These are phyloP conservation scores for Rhabdomys pumilio DNA, from an alignment of 2,797 vertebrate genomes.

Conservation along the genomic window DNA sequence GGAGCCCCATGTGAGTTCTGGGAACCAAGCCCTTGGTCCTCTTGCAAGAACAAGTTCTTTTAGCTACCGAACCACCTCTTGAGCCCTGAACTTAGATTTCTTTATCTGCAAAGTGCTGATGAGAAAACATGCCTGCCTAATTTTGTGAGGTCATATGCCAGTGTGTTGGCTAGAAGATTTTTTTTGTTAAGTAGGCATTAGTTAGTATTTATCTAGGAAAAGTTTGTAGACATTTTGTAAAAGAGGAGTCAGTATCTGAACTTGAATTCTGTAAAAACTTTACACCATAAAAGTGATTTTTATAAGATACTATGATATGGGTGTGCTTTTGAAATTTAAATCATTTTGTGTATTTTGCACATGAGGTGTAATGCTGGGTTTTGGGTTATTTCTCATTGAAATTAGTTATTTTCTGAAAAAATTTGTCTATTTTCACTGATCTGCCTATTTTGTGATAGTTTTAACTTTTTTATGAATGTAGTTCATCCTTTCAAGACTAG, in stretches of 20 bases:
- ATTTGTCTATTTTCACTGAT: background rate
- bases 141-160: background rate
- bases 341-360: too few relatives aligned
- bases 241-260: background rate
- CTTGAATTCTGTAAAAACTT: constrained; percentile 53
- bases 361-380: background rate
- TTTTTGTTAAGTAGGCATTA: constrained; percentile 20
- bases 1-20: background rate
- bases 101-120: constrained; percentile 43
- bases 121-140: background rate
- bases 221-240: background rate
- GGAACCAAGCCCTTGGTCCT: background rate
- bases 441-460: constrained; percentile 13
- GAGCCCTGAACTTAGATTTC: background rate
- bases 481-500: constrained; percentile 15
- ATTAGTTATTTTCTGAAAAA: constrained; percentile 54
- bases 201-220: constrained; percentile 53
- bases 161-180: background rate
- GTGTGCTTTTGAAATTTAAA: too few relatives aligned
- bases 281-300: background rate
- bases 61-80: background rate
- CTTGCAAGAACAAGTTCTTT: background rate
- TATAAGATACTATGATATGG: background rate
- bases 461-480: background rate
- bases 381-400: constrained; percentile 29